These are phyloP conservation scores for Spisula solida DNA, from an alignment of 2,888 invertebrate genomes.

Conservation along the genomic window DNA sequence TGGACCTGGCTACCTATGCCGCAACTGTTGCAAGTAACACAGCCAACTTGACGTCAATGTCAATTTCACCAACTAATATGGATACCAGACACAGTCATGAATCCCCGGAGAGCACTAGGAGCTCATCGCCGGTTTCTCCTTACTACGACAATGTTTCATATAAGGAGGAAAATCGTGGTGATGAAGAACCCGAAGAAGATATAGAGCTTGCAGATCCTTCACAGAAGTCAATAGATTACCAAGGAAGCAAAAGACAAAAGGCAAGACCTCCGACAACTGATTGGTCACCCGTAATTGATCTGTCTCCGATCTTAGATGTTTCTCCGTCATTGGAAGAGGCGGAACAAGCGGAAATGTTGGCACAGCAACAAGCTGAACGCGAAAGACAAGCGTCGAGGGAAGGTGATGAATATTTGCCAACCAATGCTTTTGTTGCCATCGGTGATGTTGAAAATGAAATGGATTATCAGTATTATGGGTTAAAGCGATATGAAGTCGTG, in stretches of 20 bases:
- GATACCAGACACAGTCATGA: constrained; percentile 74
- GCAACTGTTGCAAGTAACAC: constrained; percentile 87
- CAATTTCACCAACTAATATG: constrained; percentile 85
- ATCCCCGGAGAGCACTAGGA: constrained; percentile 78
- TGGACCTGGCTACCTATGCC: constrained; percentile 86
- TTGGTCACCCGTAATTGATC: constrained; percentile 88
- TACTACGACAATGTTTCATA: constrained; percentile 81
- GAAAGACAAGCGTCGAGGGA: constrained; percentile 79
- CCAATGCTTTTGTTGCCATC: constrained; percentile 62
- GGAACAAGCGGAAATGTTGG: constrained; percentile 86
- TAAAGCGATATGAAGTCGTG: constrained; percentile 83
- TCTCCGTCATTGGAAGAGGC: constrained; percentile 88
- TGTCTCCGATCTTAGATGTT: constrained; percentile 88
- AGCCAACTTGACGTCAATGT: constrained; percentile 86
- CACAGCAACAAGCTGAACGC: constrained; percentile 82
- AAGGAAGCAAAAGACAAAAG: constrained; percentile 85
- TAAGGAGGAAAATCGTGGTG: constrained; percentile 74
- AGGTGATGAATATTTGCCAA: constrained; percentile 73
- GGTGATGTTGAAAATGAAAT: constrained; percentile 67
- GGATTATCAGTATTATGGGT: constrained; percentile 73
- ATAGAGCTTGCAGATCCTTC: constrained; percentile 85
- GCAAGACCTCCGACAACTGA: constrained; percentile 85
- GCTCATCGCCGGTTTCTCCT: constrained; percentile 83
- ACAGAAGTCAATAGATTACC: constrained; percentile 85
- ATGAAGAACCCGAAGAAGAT: constrained; percentile 75